A percentile compares a stretch with the other conserved stretches of the same genome.
phyloP scores from a whole-genome alignment of 2,888 invertebrate species.

The Mellilla xanthometata region DNA sequence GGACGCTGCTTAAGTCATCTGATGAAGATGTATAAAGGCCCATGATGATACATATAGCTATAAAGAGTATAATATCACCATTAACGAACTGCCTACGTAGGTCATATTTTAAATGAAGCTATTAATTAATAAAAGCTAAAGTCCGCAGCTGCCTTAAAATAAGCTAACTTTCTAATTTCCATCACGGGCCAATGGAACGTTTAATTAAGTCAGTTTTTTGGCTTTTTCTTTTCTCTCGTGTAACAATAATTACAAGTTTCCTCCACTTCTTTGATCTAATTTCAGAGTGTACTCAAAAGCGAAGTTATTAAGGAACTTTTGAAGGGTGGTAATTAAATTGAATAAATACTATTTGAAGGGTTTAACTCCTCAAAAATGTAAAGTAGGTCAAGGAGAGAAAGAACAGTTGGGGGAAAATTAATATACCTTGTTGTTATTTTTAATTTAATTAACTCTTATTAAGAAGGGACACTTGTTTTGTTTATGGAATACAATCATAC shows the following conservation, averaged over 20 bases:
- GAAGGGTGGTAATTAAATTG: constrained; percentile 8
- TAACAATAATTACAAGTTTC: constrained; percentile 52
- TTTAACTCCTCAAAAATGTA: background rate
- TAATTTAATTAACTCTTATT: no score
- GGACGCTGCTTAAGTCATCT: no score
- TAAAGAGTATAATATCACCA: constrained; percentile 2
- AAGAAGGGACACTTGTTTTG: no score
- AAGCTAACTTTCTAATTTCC: constrained; percentile 49
- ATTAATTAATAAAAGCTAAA: constrained; percentile 47
- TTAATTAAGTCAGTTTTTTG: constrained; percentile 48
- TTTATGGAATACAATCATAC: no score
- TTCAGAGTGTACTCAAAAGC: constrained; percentile 42
- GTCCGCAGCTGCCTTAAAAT: constrained; percentile 32
- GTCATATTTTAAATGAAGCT: constrained; percentile 45
- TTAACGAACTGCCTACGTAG: constrained; percentile 29
- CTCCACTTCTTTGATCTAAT: constrained; percentile 48
- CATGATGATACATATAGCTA: no score
- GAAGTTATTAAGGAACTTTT: constrained; percentile 21
- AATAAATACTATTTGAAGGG: constrained; percentile 8
- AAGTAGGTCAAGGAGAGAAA: background rate
- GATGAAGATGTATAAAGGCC: no score
- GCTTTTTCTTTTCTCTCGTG: constrained; percentile 36
- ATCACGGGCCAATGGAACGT: constrained; percentile 43
- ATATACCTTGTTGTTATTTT: no score
- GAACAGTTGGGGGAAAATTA: no score